These are phyloP conservation scores for Hylomyscus alleni DNA, from an alignment of 2,797 vertebrate species.

Conservation along the genomic window DNA sequence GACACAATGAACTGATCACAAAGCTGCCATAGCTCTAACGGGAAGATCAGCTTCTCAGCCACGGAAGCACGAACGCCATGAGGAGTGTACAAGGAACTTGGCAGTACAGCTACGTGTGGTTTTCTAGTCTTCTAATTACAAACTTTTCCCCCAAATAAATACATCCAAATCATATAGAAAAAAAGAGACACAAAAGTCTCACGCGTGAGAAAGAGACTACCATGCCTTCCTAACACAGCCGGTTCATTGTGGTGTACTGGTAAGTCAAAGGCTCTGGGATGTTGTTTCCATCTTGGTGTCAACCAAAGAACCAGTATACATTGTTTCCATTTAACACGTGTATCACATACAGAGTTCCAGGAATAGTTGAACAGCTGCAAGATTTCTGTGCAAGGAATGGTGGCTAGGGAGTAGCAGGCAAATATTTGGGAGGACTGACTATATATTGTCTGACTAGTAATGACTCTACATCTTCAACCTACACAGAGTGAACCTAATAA, in stretches of 20 bases:
- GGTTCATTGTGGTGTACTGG: conserved; percentile 57
- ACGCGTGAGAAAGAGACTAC: conserved; percentile 26
- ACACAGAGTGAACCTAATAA: conserved; percentile 1
- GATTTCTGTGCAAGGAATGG: conserved; percentile 64
- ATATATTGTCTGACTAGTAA: not conserved
- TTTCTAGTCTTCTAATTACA: conserved; percentile 77
- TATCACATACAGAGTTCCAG: not conserved
- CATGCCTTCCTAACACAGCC: not conserved
- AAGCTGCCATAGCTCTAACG: conserved; percentile 47
- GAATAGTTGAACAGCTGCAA: conserved; percentile 11
- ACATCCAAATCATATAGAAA: conserved; percentile 80
- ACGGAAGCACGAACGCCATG: conserved; percentile 75
- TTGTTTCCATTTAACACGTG: conserved; percentile 34
- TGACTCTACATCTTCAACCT: not conserved
- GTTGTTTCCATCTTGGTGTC: conserved; percentile 2
- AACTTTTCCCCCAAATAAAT: conserved; percentile 85
- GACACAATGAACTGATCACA: conserved; percentile 78
- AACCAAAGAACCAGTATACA: conserved; percentile 31
- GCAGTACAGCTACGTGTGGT: conserved; percentile 71
- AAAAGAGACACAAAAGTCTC: conserved; percentile 70
- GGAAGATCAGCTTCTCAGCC: conserved; percentile 62
- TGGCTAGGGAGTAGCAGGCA: conserved; percentile 9
- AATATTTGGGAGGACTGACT: conserved; percentile 46
- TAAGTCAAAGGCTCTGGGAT: conserved; percentile 63
- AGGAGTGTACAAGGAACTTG: conserved; percentile 80